A percentile compares a stretch with the other conserved stretches of the same genome.
Conservation (phyloP, 2,888 invertebrate species). For the Chloromyia formosa region DNA sequence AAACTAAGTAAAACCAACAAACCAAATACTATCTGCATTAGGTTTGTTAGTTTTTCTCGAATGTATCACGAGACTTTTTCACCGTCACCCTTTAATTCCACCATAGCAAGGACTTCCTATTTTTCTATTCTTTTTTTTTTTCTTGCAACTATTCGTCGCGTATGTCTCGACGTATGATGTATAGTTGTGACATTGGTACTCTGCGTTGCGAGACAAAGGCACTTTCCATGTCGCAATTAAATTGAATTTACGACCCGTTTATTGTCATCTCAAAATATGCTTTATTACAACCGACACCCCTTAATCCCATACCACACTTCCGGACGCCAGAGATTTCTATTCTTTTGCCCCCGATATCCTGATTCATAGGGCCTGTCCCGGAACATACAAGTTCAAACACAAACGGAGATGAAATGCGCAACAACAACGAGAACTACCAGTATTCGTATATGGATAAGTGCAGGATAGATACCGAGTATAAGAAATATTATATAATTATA, state of each 20-base stretch:
- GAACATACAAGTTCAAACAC: background rate
- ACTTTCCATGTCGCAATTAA: conserved; percentile 46
- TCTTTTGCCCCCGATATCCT: background rate
- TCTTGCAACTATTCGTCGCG: background rate
- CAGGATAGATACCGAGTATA: conserved; percentile 3
- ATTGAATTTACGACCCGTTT: conserved; percentile 45
- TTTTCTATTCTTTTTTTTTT: no score
- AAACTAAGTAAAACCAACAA: no score
- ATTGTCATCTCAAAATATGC: conserved; percentile 48
- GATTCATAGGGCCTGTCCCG: background rate
- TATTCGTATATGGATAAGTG: no score
- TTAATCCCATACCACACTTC: no score
- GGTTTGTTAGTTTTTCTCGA: no score
- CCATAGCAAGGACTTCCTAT: no score
- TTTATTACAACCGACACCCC: conserved; percentile 29
- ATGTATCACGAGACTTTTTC: no score
- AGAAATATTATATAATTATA: background rate
- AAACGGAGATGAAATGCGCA: background rate
- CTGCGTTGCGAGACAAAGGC: conserved; percentile 52
- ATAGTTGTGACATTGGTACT: conserved; percentile 12
- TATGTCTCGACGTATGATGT: conserved; percentile 26
- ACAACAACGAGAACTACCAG: no score
- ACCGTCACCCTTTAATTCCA: no score
- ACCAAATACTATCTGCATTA: no score
- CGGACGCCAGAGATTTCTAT: background rate